A percentile compares a stretch with the other conserved stretches of the same genome.
Evolutionary conservation across 2,888 invertebrate genomes (phyloP).

Genomic region (Rotaria socialis): DNA sequence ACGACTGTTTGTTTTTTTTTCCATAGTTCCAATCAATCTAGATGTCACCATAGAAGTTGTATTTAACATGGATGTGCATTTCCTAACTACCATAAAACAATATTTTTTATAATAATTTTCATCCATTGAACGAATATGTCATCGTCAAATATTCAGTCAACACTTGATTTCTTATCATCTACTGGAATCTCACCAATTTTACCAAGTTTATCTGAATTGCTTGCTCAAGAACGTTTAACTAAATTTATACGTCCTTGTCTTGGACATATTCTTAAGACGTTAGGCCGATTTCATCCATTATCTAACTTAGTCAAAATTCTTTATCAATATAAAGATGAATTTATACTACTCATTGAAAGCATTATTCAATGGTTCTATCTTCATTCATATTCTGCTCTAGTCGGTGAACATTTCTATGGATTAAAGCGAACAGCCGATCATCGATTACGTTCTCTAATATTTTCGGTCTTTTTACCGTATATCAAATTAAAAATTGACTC

Average conservation of each 20-base stretch:
- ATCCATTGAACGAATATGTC: not conserved
- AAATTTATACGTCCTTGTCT: slow-evolving; percentile 3
- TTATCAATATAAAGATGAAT: slow-evolving; percentile 34
- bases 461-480: not conserved
- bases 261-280: not conserved
- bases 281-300: not conserved
- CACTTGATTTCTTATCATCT: not conserved
- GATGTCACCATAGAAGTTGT: no score
- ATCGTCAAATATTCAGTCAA: not conserved
- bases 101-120: no score
- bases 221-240: slow-evolving; percentile 32
- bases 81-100: no score
- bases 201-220: slow-evolving; percentile 20
- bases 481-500: not conserved
- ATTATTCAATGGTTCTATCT: slow-evolving; percentile 1
- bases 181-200: not conserved
- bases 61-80: no score
- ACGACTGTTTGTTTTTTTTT: no score
- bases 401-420: slow-evolving; percentile 27
- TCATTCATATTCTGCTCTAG: not conserved
- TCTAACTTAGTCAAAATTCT: not conserved
- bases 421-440: slow-evolving; percentile 16
- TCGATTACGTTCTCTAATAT: not conserved
- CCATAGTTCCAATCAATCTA: no score
- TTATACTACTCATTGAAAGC: not conserved